phyloP scores from a whole-genome alignment of 2,888 invertebrate genomes.

The Agrochola lychnidis region DNA sequence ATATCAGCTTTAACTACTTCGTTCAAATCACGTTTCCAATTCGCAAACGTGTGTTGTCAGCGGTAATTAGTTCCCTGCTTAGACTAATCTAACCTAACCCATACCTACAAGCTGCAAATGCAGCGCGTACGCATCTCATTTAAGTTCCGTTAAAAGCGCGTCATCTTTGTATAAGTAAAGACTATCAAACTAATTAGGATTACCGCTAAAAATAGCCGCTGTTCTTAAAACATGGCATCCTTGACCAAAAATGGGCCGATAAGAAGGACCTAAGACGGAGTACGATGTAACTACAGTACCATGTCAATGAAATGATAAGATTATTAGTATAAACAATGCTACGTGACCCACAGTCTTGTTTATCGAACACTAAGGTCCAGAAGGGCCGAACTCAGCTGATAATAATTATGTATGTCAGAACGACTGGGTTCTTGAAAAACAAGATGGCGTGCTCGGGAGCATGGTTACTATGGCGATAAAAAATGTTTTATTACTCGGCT shows the following conservation, averaged over 20 bases:
- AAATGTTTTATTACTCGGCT: constrained; percentile 17
- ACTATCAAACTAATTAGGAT: constrained; percentile 11
- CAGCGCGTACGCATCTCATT: constrained; percentile 9
- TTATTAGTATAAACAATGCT: constrained; percentile 74
- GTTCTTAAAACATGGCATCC: constrained; percentile 34
- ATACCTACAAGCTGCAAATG: background rate
- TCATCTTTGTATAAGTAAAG: background rate
- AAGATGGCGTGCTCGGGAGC: constrained; percentile 31
- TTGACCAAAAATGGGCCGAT: constrained; percentile 59
- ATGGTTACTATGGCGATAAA: constrained; percentile 49
- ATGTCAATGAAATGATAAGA: constrained; percentile 80
- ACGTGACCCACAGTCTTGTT: constrained; percentile 76
- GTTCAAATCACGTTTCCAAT: no score
- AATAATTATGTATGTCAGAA: constrained; percentile 66
- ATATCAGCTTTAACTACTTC: background rate
- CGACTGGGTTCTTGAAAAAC: constrained; percentile 61
- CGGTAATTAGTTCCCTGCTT: background rate
- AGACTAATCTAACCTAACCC: background rate
- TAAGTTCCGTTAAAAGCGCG: constrained; percentile 6
- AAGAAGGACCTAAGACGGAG: constrained; percentile 28
- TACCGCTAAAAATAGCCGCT: constrained; percentile 20
- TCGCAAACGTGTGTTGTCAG: background rate
- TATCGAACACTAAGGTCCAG: constrained; percentile 78
- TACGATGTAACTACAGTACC: constrained; percentile 70
- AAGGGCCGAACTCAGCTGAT: constrained; percentile 74